Base-by-base conservation (phyloP, 1,140 invertebrate species). In the Meteorus sp. region DNA sequence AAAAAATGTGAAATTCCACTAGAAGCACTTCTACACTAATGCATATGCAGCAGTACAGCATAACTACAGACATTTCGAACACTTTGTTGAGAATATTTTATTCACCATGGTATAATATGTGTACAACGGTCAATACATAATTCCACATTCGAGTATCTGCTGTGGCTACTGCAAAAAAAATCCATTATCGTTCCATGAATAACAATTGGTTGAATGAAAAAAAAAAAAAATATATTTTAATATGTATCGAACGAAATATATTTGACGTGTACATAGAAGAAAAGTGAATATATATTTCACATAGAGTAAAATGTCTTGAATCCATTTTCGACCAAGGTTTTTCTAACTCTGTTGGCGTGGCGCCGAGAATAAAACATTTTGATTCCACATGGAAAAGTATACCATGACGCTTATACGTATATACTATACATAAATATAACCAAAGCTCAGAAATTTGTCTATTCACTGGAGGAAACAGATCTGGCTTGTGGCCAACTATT, bases 291-390 rank as follows among this genome's bases (percentile, higher is more conserved):
- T 23, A 44, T 59, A 17, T 19, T 31, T 19, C 15, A 29, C 35
- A 23, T 59, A 52, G 44, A 47, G 48, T 43, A 27, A 52, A 59
- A 59, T 11, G 47, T 33, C 43, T 11, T 8, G 11, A 59, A 51
- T 59, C 23, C 47, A n/a, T 59, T 44, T 33, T 25, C 44, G 56
- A 52, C 48, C 56, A 51, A 35, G 37, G 4, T 37, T 52, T 23
- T 57, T 25, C 31, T 20, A 57, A 50, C 55, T 57, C 23, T 25
- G 51, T 52, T 59, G 56, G 56, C 56, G 37, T 22, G 27, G 25
- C 29, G 45, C 56, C 44, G 56, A 58, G 56, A 58, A 50, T 58
- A 58, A 58, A 59, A 59, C 45, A 59, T 59, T 37, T 51, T 37
- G 35, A 52, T 33, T 51, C 47, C 43, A 52, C 56, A 59, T 52